Evolutionary conservation across 2,797 vertebrate genomes (phyloP).

Genomic region (Pseudochaenichthys georgianus): DNA sequence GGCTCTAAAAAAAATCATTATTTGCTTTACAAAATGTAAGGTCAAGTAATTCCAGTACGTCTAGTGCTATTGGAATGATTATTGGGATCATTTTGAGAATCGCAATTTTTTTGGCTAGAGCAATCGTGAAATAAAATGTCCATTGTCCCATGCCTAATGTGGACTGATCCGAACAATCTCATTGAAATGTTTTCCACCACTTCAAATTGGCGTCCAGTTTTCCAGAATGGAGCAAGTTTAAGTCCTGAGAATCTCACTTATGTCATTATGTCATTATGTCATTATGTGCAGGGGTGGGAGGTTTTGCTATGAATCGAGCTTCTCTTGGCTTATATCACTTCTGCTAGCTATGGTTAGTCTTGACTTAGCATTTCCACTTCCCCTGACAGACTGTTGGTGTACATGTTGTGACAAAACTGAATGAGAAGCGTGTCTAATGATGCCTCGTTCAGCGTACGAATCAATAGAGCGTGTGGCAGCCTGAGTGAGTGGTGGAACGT

Average conservation of each 20-base stretch:
- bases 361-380: not conserved
- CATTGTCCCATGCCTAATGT: too few species aligned
- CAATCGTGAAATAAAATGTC: too few species aligned
- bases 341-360: not conserved
- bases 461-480: not conserved
- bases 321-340: not conserved
- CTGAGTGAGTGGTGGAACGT: not conserved
- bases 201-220: too few species aligned
- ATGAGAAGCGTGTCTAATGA: slow-evolving; percentile 15
- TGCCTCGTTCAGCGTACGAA: not conserved
- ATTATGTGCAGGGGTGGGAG: too few species aligned
- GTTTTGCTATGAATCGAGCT: not conserved
- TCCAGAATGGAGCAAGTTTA: not conserved
- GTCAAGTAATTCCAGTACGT: too few species aligned
- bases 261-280: not conserved
- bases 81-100: too few species aligned
- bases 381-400: not conserved
- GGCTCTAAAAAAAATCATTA: too few species aligned
- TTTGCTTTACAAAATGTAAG: too few species aligned
- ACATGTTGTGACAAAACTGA: slow-evolving; percentile 6
- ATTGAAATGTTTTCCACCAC: slow-evolving; percentile 1
- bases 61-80: too few species aligned
- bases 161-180: not conserved
- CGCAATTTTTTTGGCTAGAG: too few species aligned
- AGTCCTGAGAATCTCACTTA: not conserved